Evolutionary conservation across 1,140 invertebrate genomes (phyloP), one percentile per base, ranked within the genome.

Genomic region (Pentalonia nigronervosa): DNA sequence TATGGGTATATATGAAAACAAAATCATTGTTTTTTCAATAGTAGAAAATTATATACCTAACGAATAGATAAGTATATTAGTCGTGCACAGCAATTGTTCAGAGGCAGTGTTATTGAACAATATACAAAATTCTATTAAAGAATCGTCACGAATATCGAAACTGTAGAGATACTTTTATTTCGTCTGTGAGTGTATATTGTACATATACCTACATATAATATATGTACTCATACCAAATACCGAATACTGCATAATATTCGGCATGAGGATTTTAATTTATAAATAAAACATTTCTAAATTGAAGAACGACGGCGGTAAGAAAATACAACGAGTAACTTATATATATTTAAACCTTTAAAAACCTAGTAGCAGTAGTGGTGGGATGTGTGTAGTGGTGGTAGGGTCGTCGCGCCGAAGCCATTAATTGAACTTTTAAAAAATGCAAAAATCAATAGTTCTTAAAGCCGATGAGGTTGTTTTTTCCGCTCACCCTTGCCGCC

Each of bases 381-480:
- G 53, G 8, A 7, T 20, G 9, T 36, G 25, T 30, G 30, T n/a
- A 21, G 60, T 76, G 17, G 60, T n/a, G n/a, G 60, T 14, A 76
- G 53, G 53, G 53, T 41, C 41, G 36, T 60, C 21, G 89, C 89
- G 81, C 48, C 91, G 81, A 93, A 84, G 91, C 91, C 91, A 93
- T 93, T 93, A 93, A 93, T 93, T 93, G 91, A 93, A 93, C 91
- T 93, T 93, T 93, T 86, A 93, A 93, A 92, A 93, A 93, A 93
- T 86, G 91, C 91, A 86, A 93, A 93, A 93, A 93, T 93, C 91
- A 93, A 93, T 93, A 93, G 91, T 93, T 93, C 91, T 93, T 93
- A 93, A 93, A 93, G 91, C 81, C 91, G 91, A 93, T 93, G 91
- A 93, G 91, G 91, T 93, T 93, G 91, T 93, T 93, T 93, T 93